Conservation (phyloP, 2,797 vertebrate genomes). For the Dallia pectoralis region DNA sequence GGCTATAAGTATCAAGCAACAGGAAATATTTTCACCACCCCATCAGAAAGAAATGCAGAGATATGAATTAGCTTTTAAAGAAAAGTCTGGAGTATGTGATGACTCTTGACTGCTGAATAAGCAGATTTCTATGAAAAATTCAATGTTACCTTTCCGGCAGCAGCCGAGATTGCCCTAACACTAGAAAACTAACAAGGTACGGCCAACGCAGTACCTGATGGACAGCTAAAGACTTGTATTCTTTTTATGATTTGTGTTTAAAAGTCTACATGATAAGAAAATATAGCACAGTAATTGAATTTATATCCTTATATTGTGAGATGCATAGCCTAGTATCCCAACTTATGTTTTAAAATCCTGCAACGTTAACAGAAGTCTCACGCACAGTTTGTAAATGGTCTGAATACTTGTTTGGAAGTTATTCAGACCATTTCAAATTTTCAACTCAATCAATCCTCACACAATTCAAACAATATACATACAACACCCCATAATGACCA, state of each 20-base stretch:
- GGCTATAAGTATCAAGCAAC: constrained; percentile 66
- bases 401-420: no score
- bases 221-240: constrained; percentile 21
- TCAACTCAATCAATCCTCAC: no score
- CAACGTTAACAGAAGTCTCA: no score
- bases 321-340: no score
- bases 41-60: constrained; percentile 68
- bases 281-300: not conserved
- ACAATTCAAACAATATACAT: no score
- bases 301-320: not conserved
- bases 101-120: constrained; percentile 66
- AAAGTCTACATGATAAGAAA: not conserved
- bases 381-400: no score
- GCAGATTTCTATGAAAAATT: constrained; percentile 74
- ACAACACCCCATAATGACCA: no score
- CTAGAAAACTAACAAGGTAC: constrained; percentile 33
- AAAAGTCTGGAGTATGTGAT: constrained; percentile 52
- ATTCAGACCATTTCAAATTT: no score
- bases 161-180: constrained; percentile 50
- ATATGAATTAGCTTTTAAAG: constrained; percentile 68
- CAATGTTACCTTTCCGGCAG: constrained; percentile 57
- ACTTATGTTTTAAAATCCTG: no score
- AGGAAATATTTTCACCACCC: constrained; percentile 68
- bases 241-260: not conserved
- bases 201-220: constrained; percentile 40